Conservation (phyloP, 2,113 vertebrate genomes). For the Isichthys henryi region DNA sequence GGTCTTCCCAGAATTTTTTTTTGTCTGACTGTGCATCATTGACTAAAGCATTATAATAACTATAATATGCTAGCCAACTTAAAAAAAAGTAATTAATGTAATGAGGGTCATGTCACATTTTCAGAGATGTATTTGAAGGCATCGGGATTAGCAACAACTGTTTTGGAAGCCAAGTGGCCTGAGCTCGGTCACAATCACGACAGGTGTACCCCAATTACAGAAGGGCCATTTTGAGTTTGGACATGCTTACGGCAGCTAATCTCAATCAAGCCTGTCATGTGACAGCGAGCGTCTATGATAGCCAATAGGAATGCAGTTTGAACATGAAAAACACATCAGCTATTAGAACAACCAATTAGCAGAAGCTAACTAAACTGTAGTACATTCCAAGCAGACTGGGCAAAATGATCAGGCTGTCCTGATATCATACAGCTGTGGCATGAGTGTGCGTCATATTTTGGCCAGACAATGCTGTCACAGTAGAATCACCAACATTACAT, state of each 20-base stretch:
- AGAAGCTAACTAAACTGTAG: not conserved
- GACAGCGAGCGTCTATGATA: not conserved
- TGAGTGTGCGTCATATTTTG: not conserved
- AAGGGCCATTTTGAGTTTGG: not conserved
- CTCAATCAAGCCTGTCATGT: not conserved
- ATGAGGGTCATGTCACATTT: not conserved
- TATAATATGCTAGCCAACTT: not conserved
- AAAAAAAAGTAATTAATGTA: not conserved
- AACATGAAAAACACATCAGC: not conserved
- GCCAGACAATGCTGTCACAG: not conserved
- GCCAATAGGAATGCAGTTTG: not conserved
- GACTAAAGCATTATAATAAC: not conserved
- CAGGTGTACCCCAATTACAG: not conserved
- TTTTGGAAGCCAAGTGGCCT: not conserved
- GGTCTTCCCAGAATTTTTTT: not conserved
- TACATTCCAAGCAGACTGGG: not conserved
- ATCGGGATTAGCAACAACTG: not conserved
- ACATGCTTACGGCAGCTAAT: not conserved
- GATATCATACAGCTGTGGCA: not conserved
- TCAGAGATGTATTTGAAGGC: not conserved
- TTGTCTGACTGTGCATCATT: not conserved
- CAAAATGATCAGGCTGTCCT: not conserved
- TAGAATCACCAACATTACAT: not conserved
- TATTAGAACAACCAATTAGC: no score
- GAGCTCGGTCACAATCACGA: not conserved